Conservation (phyloP, 2,888 invertebrate genomes). For the Drosophila bunnanda region DNA sequence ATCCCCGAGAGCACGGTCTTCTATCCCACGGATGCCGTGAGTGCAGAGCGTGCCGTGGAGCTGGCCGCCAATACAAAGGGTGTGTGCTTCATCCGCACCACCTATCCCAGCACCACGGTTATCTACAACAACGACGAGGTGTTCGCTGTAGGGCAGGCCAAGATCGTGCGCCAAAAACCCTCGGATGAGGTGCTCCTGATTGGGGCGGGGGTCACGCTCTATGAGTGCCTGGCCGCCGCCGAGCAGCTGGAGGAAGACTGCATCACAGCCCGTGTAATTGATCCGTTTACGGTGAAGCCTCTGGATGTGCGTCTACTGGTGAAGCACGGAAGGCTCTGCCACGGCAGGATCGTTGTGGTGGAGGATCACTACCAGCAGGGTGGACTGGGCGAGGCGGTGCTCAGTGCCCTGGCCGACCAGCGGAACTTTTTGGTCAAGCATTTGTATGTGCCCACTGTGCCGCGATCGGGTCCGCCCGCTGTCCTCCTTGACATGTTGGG, state of each 20-base stretch:
- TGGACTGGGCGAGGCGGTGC: constrained; percentile 97
- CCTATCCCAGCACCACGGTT: constrained; percentile 94
- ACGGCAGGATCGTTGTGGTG: constrained; percentile 94
- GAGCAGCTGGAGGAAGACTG: constrained; percentile 89
- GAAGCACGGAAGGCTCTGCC: constrained; percentile 90
- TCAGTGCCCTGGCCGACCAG: constrained; percentile 90
- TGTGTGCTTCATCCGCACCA: constrained; percentile 97
- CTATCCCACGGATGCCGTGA: constrained; percentile 96
- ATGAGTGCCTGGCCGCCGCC: constrained; percentile 95
- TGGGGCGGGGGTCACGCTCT: constrained; percentile 96
- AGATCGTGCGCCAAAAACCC: constrained; percentile 90
- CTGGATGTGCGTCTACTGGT: constrained; percentile 92
- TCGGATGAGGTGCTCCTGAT: constrained; percentile 94
- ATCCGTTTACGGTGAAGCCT: constrained; percentile 98
- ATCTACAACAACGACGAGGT: constrained; percentile 93
- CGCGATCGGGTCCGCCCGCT: constrained; percentile 95
- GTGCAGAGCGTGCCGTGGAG: constrained; percentile 97
- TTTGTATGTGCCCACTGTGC: constrained; percentile 92
- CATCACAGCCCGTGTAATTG: constrained; percentile 92
- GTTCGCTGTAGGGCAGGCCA: constrained; percentile 92
- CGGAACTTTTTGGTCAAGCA: constrained; percentile 90
- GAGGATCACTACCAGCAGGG: constrained; percentile 98
- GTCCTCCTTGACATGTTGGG: constrained; percentile 95
- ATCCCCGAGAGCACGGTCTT: constrained; percentile 93
- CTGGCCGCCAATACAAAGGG: constrained; percentile 97